phyloP scores from a whole-genome alignment of 2,888 invertebrate genomes.

The Lobophora halterata region DNA sequence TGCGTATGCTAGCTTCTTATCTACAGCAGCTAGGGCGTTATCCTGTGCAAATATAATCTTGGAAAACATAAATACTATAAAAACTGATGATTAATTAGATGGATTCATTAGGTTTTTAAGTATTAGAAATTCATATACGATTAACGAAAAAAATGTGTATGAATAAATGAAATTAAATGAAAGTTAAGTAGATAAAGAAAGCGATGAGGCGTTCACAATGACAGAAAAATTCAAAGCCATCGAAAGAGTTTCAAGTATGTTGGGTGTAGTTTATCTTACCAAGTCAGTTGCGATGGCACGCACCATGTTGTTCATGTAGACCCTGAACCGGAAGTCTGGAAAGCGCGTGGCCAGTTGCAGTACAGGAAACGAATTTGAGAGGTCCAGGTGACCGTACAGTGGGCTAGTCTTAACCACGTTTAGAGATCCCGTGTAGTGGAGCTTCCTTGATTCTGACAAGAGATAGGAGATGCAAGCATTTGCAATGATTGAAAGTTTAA shows the following conservation, averaged over 20 bases:
- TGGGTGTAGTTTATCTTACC: conserved; percentile 60
- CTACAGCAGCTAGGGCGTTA: conserved; percentile 36
- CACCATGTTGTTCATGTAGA: conserved; percentile 85
- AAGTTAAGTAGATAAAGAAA: no score
- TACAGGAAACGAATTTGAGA: conserved; percentile 83
- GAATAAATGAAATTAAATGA: no score
- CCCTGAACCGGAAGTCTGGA: conserved; percentile 84
- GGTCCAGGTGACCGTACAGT: conserved; percentile 52
- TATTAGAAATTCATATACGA: no score
- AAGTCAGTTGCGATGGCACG: conserved; percentile 80
- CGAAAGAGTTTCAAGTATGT: no score
- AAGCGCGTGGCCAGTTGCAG: conserved; percentile 81
- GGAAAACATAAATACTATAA: no score
- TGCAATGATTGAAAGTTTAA: not conserved
- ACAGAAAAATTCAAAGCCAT: no score
- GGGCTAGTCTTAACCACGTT: conserved; percentile 38
- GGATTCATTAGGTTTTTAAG: no score
- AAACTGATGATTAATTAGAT: no score
- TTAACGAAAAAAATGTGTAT: no score
- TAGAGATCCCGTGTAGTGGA: conserved; percentile 59
- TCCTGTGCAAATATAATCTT: conserved; percentile 43
- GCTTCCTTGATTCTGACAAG: conserved; percentile 47
- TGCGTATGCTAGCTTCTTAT: conserved; percentile 38
- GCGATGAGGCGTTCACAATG: no score
- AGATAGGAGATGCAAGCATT: conserved; percentile 14